A percentile compares a stretch with the other conserved stretches of the same genome.
These are phyloP conservation scores for Branchinecta sandiegonensis DNA, from an alignment of 2,888 invertebrate species.

Conservation along the genomic window DNA sequence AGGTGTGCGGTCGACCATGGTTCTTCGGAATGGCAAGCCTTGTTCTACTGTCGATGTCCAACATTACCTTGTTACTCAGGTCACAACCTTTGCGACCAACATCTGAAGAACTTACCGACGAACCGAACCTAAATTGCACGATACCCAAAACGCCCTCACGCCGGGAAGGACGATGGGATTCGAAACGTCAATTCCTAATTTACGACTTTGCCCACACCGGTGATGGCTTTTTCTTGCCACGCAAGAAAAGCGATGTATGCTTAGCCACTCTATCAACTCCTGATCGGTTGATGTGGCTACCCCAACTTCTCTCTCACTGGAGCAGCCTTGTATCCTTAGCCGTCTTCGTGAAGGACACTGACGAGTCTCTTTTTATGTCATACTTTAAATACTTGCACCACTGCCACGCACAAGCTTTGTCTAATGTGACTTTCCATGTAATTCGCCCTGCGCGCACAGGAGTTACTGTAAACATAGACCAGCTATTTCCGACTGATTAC, in stretches of 20 bases:
- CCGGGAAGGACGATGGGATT: constrained; percentile 40
- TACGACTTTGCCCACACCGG: constrained; percentile 59
- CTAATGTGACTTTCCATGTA: constrained; percentile 59
- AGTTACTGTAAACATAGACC: constrained; percentile 14
- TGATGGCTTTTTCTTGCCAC: constrained; percentile 46
- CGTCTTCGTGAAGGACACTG: constrained; percentile 49
- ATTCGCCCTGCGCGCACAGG: constrained; percentile 18
- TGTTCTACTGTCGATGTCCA: not conserved
- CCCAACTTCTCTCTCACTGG: constrained; percentile 68
- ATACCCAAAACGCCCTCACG: not conserved
- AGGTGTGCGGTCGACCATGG: constrained; percentile 24
- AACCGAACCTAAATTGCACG: not conserved
- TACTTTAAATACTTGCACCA: constrained; percentile 59
- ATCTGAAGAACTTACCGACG: constrained; percentile 10
- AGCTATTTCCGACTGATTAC: not conserved
- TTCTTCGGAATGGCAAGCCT: constrained; percentile 25
- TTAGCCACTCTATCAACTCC: constrained; percentile 73
- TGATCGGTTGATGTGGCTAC: constrained; percentile 60
- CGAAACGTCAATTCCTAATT: constrained; percentile 49
- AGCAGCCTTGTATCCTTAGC: constrained; percentile 70
- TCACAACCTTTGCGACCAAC: constrained; percentile 32
- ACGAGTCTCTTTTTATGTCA: constrained; percentile 52
- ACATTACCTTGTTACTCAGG: constrained; percentile 17
- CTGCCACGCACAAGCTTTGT: constrained; percentile 55
- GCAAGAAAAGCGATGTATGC: constrained; percentile 47